phyloP scores from a whole-genome alignment of 2,888 invertebrate genomes.

The Tricholauxania praeusta region DNA sequence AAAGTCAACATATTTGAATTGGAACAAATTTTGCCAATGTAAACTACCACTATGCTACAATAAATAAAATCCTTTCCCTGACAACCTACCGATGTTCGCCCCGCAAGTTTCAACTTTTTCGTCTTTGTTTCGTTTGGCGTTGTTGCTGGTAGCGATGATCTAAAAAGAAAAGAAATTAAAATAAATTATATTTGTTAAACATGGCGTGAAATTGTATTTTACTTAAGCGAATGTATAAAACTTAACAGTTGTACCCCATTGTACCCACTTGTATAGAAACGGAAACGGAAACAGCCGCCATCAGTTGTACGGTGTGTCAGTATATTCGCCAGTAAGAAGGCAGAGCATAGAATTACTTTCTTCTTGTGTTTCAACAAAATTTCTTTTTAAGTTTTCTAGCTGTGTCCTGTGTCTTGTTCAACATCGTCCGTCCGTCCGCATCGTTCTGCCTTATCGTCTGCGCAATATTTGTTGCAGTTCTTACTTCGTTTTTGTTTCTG shows the following conservation, averaged over 20 bases:
- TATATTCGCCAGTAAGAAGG: not conserved
- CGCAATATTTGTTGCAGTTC: conserved; percentile 13
- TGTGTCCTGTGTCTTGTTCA: not conserved
- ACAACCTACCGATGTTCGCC: too few relatives aligned
- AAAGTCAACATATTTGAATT: too few relatives aligned
- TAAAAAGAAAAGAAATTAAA: not conserved
- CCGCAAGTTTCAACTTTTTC: conserved; percentile 22
- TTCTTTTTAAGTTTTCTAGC: conserved; percentile 25
- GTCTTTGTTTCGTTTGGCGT: conserved; percentile 12
- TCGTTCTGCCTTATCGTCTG: not conserved
- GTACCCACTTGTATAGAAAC: conserved; percentile 2
- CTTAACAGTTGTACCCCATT: conserved; percentile 18
- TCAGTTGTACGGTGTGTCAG: not conserved
- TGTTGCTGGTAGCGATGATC: conserved; percentile 10
- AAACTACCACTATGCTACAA: too few relatives aligned
- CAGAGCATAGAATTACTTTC: conserved; percentile 30
- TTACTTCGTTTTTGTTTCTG: conserved; percentile 4
- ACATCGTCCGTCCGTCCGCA: not conserved
- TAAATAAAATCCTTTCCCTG: too few relatives aligned
- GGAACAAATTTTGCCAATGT: too few relatives aligned
- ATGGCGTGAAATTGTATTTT: conserved; percentile 68
- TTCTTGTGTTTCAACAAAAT: conserved; percentile 27
- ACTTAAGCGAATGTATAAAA: conserved; percentile 44
- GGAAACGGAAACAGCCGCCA: conserved; percentile 28
- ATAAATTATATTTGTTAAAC: conserved; percentile 55